Evolutionary conservation across 2,888 invertebrate species (phyloP).

Genomic region (Tinea pellionella): DNA sequence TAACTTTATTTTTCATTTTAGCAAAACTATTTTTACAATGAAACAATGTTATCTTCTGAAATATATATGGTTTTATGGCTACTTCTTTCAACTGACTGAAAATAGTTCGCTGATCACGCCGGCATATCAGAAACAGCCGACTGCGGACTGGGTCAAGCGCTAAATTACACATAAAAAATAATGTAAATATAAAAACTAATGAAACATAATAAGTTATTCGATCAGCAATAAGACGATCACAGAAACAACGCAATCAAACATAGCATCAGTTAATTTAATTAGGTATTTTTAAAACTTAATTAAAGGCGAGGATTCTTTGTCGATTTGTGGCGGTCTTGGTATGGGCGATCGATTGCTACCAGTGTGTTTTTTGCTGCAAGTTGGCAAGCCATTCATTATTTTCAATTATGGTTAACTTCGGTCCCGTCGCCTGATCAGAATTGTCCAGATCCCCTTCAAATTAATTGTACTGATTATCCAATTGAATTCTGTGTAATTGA

Average conservation of each 20-base stretch:
- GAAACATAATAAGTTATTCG: not conserved
- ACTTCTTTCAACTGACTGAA: no score
- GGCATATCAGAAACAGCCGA: no score
- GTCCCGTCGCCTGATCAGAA: slow-evolving; percentile 4
- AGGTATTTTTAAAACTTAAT: slow-evolving; percentile 13
- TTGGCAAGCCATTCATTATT: slow-evolving; percentile 9
- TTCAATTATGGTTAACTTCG: slow-evolving; percentile 7
- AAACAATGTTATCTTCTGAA: no score
- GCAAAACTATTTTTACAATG: no score
- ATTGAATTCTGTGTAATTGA: slow-evolving; percentile 48
- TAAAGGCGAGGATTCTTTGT: slow-evolving; percentile 8
- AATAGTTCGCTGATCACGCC: no score
- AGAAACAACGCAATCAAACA: not conserved
- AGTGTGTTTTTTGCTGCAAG: not conserved
- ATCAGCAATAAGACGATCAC: not conserved
- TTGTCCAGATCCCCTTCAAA: slow-evolving; percentile 37
- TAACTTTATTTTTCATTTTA: no score
- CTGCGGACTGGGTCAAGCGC: no score
- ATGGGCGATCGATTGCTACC: slow-evolving; percentile 8
- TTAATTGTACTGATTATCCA: slow-evolving; percentile 64
- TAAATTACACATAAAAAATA: no score
- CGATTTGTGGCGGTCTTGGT: slow-evolving; percentile 1
- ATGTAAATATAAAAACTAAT: not conserved
- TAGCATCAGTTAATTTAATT: slow-evolving; percentile 6
- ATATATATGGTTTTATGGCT: no score